Conservation (phyloP, 2,888 invertebrate species). For the Parnassius orleans region DNA sequence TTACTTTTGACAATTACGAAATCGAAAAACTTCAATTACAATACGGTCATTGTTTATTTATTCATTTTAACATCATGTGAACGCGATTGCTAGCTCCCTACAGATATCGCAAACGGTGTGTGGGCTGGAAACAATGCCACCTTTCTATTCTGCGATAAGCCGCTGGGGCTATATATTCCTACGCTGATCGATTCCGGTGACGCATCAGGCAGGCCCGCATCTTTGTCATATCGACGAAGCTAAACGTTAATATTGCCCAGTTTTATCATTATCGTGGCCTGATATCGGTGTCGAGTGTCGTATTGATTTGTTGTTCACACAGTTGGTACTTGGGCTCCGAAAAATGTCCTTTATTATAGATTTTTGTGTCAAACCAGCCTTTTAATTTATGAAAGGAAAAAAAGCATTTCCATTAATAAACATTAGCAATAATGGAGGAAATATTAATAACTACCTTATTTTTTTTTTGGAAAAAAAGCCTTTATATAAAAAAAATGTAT, state of each 20-base stretch:
- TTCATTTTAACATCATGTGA: constrained; percentile 39
- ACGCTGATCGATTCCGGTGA: constrained; percentile 51
- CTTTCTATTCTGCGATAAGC: constrained; percentile 46
- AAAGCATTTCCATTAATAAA: too few relatives aligned
- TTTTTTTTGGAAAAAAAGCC: too few relatives aligned
- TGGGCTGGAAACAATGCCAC: constrained; percentile 52
- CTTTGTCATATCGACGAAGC: constrained; percentile 37
- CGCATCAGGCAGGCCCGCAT: constrained; percentile 44
- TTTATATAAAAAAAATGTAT: too few relatives aligned
- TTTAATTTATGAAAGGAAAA: too few relatives aligned
- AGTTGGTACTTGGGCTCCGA: neutral
- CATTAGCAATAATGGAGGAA: too few relatives aligned
- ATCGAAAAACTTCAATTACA: neutral
- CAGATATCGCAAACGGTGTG: constrained; percentile 42
- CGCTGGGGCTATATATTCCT: constrained; percentile 36
- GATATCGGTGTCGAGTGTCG: constrained; percentile 39
- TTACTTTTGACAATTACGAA: neutral
- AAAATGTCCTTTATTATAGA: neutral
- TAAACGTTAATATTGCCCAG: constrained; percentile 45
- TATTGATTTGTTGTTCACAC: constrained; percentile 44
- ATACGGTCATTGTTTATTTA: constrained; percentile 17
- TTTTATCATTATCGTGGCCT: constrained; percentile 45
- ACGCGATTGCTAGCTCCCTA: constrained; percentile 41
- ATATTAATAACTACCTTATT: too few relatives aligned
- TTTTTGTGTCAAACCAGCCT: neutral